These are phyloP conservation scores for Hippocampus guttulatus DNA, from an alignment of 2,113 vertebrate species.

Conservation along the genomic window DNA sequence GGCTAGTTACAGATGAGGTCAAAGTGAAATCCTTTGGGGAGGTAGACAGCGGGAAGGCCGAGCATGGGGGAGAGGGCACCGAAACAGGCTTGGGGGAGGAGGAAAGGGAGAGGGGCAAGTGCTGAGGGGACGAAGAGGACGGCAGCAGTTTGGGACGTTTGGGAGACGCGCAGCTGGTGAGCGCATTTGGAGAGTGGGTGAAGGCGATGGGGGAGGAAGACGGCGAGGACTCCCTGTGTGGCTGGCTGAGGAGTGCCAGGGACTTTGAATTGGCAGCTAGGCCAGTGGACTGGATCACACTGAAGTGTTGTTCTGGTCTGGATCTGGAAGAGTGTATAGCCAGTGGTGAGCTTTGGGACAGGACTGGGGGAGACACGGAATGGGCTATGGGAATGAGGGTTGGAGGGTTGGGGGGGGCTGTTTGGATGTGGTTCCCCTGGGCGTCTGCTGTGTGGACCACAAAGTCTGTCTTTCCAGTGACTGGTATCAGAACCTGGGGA, in stretches of 20 bases:
- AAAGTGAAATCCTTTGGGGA: conserved; percentile 64
- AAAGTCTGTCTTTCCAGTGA: conserved; percentile 75
- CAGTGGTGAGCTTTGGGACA: conserved; percentile 84
- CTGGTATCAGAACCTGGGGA: conserved; percentile 79
- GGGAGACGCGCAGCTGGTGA: conserved; percentile 61
- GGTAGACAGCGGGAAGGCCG: conserved; percentile 58
- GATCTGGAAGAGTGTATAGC: conserved; percentile 86
- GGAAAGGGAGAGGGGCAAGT: conserved; percentile 70
- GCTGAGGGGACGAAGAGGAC: conserved; percentile 64
- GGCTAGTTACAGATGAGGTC: conserved; percentile 60
- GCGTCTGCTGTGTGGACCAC: conserved; percentile 61
- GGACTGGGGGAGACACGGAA: conserved; percentile 80
- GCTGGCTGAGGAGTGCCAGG: conserved; percentile 84
- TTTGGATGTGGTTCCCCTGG: conserved; percentile 81
- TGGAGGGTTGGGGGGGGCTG: conserved; percentile 79
- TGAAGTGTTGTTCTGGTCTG: conserved; percentile 90
- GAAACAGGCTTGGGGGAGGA: conserved; percentile 72
- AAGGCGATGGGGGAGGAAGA: conserved; percentile 60
- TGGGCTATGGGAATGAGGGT: conserved; percentile 80
- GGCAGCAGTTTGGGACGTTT: conserved; percentile 76
- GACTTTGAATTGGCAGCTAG: conserved; percentile 86
- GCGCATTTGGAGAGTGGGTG: conserved; percentile 61
- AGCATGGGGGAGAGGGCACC: conserved; percentile 66
- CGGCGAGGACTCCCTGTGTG: conserved; percentile 80
- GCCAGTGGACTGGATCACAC: conserved; percentile 97